Base-by-base conservation (phyloP, 1,140 invertebrate genomes). In the Aethina tumida region DNA sequence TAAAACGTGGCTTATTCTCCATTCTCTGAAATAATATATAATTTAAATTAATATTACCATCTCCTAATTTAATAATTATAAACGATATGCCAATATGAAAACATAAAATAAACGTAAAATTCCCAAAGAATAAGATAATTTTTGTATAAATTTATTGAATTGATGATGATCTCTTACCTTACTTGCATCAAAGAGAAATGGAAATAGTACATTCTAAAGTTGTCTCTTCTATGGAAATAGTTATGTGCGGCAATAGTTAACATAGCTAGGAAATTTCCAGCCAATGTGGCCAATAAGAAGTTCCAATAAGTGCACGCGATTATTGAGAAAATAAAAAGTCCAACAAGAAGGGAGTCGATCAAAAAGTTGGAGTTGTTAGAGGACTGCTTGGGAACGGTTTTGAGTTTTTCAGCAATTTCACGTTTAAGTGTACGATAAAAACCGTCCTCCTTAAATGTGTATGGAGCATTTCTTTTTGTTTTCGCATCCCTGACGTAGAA, bases 171-270 rank as follows among this genome's bases (percentile, higher is more conserved):
- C 71, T 38, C 52, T 53, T 60, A 75, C 73, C 59, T 68, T n/a
- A 73, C 76, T 2, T 75, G 73, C 59, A 81, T 58, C 27, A 77
- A 52, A 17, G 66, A 64, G 6, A 91, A 54, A 50, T 89, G 79
- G 39, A 82, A 81, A 22, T 82, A 73, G 51, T 81, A 86, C 77
- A 86, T 86, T 22, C 85, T 72, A 69, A 82, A 86, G 54, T 74
- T 86, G 50, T 90, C 77, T 14, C 68, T 71, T 47, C 75, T 70
- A 55, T 91, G 87, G 32, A 88, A 77, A 54, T 83, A 91, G 57
- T 90, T 91, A 54, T 90, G 87, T 0, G 73, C 71, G 13, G 63
- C 66, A 12, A 78, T 68, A 4, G 64, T 59, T 0, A 71, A 62
- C 53, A 74, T 71, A 14, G 65, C 59, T 0, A 86, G 50, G 13